These are phyloP conservation scores for Drosophila sproati DNA, from an alignment of 1,140 invertebrate genomes.

Conservation along the genomic window DNA sequence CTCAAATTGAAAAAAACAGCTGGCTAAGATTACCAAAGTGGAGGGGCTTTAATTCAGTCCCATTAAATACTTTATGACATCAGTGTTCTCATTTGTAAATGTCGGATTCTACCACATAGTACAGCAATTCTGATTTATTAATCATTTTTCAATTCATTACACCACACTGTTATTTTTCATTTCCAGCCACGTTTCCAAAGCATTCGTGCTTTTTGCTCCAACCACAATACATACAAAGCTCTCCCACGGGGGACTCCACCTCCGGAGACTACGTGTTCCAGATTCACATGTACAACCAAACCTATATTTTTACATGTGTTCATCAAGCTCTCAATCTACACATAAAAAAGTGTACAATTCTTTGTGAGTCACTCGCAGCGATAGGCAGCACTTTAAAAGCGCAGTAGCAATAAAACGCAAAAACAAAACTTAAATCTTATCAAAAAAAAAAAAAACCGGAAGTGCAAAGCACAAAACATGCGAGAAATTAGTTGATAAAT, in stretches of 20 bases:
- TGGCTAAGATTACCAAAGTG: too few relatives aligned
- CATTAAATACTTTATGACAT: too few relatives aligned
- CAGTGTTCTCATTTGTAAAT: too few relatives aligned
- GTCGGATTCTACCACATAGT: too few relatives aligned
- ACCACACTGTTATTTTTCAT: not conserved
- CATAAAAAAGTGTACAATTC: not conserved
- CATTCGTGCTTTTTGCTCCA: not conserved
- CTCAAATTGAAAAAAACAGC: conserved; percentile 6
- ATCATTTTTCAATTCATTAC: not conserved
- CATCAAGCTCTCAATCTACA: not conserved
- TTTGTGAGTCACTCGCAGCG: conserved; percentile 33
- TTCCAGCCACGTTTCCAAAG: not conserved
- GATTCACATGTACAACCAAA: not conserved
- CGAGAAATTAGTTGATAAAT: conserved; percentile 45
- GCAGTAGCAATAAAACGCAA: conserved; percentile 32
- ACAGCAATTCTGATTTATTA: not conserved
- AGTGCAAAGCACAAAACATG: conserved; percentile 42
- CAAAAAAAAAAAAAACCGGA: conserved; percentile 29
- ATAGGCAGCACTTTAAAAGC: conserved; percentile 36
- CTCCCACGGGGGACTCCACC: not conserved
- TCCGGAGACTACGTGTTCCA: not conserved
- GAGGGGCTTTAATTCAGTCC: too few relatives aligned
- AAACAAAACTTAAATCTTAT: conserved; percentile 27
- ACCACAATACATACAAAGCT: not conserved
- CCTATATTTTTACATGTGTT: not conserved